phyloP scores from a whole-genome alignment of 2,888 invertebrate genomes.

The Pteria penguin region DNA sequence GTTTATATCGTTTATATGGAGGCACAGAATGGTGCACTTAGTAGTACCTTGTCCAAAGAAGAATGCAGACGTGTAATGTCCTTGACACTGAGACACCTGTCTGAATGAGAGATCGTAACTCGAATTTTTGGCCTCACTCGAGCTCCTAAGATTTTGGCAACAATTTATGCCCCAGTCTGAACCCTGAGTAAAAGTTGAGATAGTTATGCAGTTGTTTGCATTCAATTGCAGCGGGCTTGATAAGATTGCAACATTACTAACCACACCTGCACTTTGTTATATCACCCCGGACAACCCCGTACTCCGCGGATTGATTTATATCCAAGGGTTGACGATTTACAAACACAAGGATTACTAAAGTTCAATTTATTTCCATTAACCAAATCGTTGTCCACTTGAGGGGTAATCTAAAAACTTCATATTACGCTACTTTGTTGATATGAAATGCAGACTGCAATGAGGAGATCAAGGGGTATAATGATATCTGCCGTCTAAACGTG shows the following conservation, averaged over 20 bases:
- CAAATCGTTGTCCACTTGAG: not conserved
- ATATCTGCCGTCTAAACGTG: no score
- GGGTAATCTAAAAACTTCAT: not conserved
- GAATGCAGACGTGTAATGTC: no score
- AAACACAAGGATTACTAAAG: not conserved
- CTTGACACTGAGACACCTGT: no score
- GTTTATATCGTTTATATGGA: no score
- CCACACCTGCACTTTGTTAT: not conserved
- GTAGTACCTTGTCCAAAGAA: no score
- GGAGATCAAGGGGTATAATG: no score
- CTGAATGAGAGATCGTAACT: no score
- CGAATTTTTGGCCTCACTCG: no score
- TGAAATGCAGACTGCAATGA: not conserved
- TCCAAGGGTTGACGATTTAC: not conserved
- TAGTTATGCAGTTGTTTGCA: not conserved
- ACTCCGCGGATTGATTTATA: not conserved
- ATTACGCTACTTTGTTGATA: not conserved
- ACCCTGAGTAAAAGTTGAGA: not conserved
- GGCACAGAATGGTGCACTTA: no score
- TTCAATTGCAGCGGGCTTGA: not conserved
- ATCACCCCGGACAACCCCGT: not conserved
- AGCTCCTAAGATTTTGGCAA: not conserved
- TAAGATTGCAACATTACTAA: not conserved
- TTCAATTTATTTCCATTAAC: not conserved
- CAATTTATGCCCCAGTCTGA: not conserved